A percentile compares a stretch with the other conserved stretches of the same genome.
These are phyloP conservation scores for Musca vetustissima DNA, from an alignment of 1,140 invertebrate species.

Conservation along the genomic window DNA sequence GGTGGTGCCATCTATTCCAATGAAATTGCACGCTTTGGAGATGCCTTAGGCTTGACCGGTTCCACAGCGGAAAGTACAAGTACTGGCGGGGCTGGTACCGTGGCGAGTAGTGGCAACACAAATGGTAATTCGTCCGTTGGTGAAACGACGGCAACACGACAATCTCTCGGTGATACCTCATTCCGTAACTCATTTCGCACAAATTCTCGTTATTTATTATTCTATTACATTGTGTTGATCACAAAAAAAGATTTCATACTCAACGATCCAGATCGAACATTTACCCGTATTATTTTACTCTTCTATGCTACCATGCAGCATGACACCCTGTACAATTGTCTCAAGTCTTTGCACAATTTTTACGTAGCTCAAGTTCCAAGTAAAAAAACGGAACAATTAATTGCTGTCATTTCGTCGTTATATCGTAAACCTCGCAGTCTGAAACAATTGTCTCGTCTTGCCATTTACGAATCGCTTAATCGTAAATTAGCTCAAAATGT, in stretches of 20 bases:
- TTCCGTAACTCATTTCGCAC: conserved; percentile 65
- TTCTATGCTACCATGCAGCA: conserved; percentile 72
- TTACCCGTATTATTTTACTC: conserved; percentile 66
- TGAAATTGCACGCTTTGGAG: conserved; percentile 49
- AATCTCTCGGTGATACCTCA: conserved; percentile 38
- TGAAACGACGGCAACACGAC: conserved; percentile 1
- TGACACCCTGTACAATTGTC: conserved; percentile 63
- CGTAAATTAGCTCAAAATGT: conserved; percentile 65
- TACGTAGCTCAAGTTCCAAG: conserved; percentile 68
- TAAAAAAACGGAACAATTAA: conserved; percentile 63
- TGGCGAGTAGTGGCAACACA: conserved; percentile 6
- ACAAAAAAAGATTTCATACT: conserved; percentile 69
- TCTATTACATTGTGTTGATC: conserved; percentile 70
- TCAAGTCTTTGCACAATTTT: conserved; percentile 66
- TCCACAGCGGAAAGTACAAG: background rate
- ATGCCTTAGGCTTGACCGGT: conserved; percentile 32
- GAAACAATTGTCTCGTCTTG: conserved; percentile 67
- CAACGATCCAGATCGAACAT: conserved; percentile 64
- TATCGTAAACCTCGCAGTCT: conserved; percentile 66
- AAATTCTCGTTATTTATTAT: conserved; percentile 64
- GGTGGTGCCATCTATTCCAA: conserved; percentile 53
- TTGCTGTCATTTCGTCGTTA: conserved; percentile 63
- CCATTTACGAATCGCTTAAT: conserved; percentile 65
- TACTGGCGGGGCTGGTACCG: conserved; percentile 9
- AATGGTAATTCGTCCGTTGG: conserved; percentile 14